Evolutionary conservation across 2,113 vertebrate species (phyloP).

Genomic region (Seriola aureovittata): DNA sequence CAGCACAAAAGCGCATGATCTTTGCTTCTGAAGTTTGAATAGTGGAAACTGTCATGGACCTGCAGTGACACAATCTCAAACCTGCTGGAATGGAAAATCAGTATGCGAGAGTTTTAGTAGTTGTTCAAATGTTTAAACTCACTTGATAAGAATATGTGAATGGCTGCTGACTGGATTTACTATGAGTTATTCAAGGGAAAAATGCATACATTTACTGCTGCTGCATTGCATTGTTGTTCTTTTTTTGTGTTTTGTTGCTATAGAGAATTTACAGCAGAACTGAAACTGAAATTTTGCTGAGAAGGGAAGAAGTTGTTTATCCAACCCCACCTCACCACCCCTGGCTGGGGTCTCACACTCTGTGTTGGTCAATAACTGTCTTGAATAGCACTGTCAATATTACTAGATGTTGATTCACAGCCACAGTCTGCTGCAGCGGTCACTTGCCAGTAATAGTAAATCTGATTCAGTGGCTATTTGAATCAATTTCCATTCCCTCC

Average conservation of each 20-base stretch:
- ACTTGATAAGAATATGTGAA: neutral
- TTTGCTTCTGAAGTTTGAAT: neutral
- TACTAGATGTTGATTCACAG: slow-evolving; percentile 11
- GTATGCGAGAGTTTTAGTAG: neutral
- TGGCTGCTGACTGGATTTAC: neutral
- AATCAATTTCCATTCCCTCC: neutral
- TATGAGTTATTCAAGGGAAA: neutral
- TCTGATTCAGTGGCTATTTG: neutral
- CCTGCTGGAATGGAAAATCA: neutral
- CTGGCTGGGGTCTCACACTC: neutral
- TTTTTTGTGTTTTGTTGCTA: neutral
- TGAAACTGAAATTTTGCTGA: neutral
- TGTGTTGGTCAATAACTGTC: neutral
- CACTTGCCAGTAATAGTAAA: neutral
- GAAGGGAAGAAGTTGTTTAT: neutral
- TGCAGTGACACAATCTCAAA: neutral
- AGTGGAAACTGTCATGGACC: neutral
- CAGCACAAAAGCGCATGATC: neutral
- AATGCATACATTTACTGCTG: neutral
- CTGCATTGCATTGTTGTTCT: neutral
- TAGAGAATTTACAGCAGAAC: neutral
- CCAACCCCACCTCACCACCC: neutral
- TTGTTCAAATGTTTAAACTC: neutral
- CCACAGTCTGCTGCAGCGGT: neutral
- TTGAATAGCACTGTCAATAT: slow-evolving; percentile 10